Conservation (phyloP, 2,888 invertebrate genomes). For the Aquatica leii region DNA sequence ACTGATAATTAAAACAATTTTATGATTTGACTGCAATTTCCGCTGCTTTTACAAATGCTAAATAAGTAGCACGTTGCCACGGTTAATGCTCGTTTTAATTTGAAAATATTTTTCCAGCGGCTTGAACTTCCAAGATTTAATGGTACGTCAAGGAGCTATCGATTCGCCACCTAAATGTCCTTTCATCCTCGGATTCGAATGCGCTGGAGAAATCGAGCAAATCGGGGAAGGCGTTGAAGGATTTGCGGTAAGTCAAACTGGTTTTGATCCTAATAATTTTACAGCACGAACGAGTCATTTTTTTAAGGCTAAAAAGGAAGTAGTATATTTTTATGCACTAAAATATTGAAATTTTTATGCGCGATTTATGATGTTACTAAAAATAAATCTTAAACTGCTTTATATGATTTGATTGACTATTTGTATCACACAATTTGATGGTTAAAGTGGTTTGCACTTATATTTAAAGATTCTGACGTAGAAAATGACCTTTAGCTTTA, state of each 20-base stretch:
- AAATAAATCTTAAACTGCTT: no score
- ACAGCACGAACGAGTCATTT: slow-evolving; percentile 13
- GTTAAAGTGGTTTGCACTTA: no score
- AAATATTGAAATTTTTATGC: slow-evolving; percentile 6
- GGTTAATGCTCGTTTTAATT: background rate
- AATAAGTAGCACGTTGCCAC: background rate
- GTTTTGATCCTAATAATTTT: slow-evolving; percentile 5
- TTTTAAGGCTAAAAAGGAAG: background rate
- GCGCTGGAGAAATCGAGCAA: slow-evolving; percentile 83
- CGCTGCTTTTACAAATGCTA: slow-evolving; percentile 23
- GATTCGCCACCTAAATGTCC: slow-evolving; percentile 91
- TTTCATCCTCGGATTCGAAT: slow-evolving; percentile 88
- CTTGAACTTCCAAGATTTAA: slow-evolving; percentile 88
- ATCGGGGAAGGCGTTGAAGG: slow-evolving; percentile 81
- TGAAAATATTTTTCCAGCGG: slow-evolving; percentile 71
- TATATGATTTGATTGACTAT: no score
- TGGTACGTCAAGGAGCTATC: slow-evolving; percentile 86
- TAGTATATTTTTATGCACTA: background rate
- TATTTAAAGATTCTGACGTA: no score
- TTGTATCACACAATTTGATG: no score
- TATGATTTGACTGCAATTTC: background rate
- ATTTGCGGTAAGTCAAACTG: slow-evolving; percentile 69
- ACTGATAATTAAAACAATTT: no score
- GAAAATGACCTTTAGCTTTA: no score
- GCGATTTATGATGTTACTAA: no score